Conservation (phyloP, 2,888 invertebrate species). For the Tipula confusa region DNA sequence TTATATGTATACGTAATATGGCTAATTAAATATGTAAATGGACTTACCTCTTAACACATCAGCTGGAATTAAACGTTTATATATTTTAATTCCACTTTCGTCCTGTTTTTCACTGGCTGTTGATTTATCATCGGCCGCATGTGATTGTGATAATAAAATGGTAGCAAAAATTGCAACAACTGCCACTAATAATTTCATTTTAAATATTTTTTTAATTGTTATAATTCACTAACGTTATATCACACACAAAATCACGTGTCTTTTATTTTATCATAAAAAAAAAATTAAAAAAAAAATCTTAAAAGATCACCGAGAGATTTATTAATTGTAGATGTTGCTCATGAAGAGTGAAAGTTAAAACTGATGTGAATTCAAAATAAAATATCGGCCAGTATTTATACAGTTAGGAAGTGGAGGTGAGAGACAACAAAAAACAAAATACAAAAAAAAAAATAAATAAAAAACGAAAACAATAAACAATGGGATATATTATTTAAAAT, state of each 20-base stretch:
- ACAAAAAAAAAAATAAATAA: no score
- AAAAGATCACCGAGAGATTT: background rate
- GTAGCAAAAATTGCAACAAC: background rate
- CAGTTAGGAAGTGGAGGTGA: slow-evolving; percentile 31
- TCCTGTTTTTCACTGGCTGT: slow-evolving; percentile 42
- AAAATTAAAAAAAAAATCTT: background rate
- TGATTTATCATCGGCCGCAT: slow-evolving; percentile 45
- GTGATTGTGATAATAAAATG: slow-evolving; percentile 26
- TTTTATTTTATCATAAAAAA: background rate
- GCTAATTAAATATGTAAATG: background rate
- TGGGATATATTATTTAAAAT: background rate
- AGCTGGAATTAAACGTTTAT: slow-evolving; percentile 78
- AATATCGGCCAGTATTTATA: slow-evolving; percentile 44
- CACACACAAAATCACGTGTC: background rate
- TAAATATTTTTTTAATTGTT: background rate
- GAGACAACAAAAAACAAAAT: no score
- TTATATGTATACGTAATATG: background rate
- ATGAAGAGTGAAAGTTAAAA: slow-evolving; percentile 43
- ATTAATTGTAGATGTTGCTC: background rate
- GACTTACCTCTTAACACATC: slow-evolving; percentile 80
- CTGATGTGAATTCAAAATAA: slow-evolving; percentile 41
- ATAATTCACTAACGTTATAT: background rate
- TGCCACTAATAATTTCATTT: background rate
- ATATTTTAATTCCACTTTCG: slow-evolving; percentile 62
- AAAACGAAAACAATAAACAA: background rate